Conservation (phyloP, 1,140 invertebrate genomes). For the Trichogramma pretiosum region DNA sequence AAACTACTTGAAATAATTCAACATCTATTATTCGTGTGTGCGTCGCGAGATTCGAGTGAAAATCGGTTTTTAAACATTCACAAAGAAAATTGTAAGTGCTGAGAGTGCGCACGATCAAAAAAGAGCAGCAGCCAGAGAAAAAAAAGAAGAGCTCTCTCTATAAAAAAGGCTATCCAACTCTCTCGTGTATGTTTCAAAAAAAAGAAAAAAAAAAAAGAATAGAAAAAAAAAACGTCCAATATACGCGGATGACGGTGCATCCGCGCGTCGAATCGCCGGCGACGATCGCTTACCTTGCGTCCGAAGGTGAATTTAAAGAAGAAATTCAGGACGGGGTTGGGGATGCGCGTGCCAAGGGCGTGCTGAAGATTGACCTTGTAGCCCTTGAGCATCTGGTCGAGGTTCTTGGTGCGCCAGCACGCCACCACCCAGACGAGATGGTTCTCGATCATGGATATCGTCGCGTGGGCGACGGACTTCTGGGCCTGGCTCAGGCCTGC, state of each 20-base stretch:
- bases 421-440: slow-evolving; percentile 82
- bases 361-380: slow-evolving; percentile 87
- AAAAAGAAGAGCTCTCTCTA: no score
- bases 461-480: slow-evolving; percentile 80
- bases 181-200: slow-evolving; percentile 1
- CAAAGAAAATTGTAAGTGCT: no score
- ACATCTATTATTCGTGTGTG: no score
- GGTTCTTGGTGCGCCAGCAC: slow-evolving; percentile 82
- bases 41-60: no score
- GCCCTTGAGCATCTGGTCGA: slow-evolving; percentile 74
- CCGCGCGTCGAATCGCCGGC: no score
- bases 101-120: no score
- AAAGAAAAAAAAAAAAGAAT: slow-evolving; percentile 3
- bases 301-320: slow-evolving; percentile 82
- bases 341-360: slow-evolving; percentile 74
- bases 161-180: no score
- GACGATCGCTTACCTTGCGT: slow-evolving; percentile 60
- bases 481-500: slow-evolving; percentile 70
- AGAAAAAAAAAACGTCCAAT: slow-evolving; percentile 11
- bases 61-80: no score
- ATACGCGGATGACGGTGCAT: slow-evolving; percentile 3
- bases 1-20: no score
- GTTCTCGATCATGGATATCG: slow-evolving; percentile 91
- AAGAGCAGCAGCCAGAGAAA: no score
- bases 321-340: slow-evolving; percentile 81